These are phyloP conservation scores for Meteorus sp. DNA, from an alignment of 1,140 invertebrate species.

Conservation along the genomic window DNA sequence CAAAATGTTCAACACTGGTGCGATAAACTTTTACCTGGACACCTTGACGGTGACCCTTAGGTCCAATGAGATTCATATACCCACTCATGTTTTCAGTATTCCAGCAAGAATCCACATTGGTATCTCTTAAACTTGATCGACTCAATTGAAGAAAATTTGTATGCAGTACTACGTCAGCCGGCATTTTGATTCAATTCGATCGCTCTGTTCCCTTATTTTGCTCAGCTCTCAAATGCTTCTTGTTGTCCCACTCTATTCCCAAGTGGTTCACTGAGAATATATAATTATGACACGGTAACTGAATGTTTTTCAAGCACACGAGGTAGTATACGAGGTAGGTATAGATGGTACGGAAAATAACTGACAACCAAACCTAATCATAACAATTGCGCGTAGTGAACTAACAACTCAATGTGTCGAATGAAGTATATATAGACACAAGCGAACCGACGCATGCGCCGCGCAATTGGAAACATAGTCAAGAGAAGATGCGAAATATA, in stretches of 20 bases:
- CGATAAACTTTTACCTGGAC: slow-evolving; percentile 69
- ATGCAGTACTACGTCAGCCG: slow-evolving; percentile 54
- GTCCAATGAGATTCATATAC: slow-evolving; percentile 63
- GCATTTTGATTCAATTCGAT: slow-evolving; percentile 51
- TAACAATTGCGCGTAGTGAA: slow-evolving; percentile 1
- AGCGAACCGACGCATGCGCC: slow-evolving; percentile 2
- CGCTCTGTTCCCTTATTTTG: too few relatives aligned
- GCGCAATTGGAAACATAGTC: slow-evolving; percentile 10
- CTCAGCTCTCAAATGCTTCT: background rate
- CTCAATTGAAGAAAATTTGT: slow-evolving; percentile 49
- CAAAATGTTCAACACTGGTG: slow-evolving; percentile 69
- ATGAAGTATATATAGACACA: slow-evolving; percentile 3
- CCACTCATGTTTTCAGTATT: slow-evolving; percentile 68
- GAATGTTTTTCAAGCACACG: background rate
- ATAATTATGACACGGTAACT: too few relatives aligned
- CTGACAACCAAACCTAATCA: too few relatives aligned
- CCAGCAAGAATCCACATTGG: slow-evolving; percentile 55
- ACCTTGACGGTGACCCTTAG: slow-evolving; percentile 63
- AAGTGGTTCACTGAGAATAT: too few relatives aligned
- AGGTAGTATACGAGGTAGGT: too few relatives aligned
- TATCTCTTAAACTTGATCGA: slow-evolving; percentile 40
- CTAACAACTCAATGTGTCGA: background rate
- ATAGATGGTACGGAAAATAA: too few relatives aligned
- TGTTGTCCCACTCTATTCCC: too few relatives aligned
- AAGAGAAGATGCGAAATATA: too few relatives aligned